These are phyloP conservation scores for Mesocentrotus franciscanus DNA, from an alignment of 53 echinoderm and acorn worm species.

Conservation along the genomic window DNA sequence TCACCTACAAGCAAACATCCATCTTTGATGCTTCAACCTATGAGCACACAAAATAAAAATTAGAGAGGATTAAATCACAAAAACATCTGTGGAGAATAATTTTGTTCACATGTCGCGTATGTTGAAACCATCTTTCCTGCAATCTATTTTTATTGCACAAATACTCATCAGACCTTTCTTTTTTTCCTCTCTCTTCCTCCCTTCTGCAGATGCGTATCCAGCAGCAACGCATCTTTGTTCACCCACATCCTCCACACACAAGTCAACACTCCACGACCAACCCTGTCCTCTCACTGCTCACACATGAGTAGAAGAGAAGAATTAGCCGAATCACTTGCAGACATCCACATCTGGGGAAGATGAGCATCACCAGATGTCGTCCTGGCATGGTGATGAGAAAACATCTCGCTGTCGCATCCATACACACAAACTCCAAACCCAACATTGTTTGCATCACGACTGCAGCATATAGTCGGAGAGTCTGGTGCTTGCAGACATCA, in stretches of 20 bases:
- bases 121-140: not conserved
- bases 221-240: not conserved
- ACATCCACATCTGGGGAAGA: conserved; percentile 33
- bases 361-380: conserved; percentile 22
- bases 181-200: not conserved
- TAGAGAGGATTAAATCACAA: not conserved
- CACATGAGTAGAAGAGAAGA: not conserved
- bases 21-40: not conserved
- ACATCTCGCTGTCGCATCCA: conserved; percentile 12
- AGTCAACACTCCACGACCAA: not conserved
- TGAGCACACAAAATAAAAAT: not conserved
- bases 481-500: conserved; percentile 5
- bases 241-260: not conserved
- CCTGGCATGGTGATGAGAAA: not conserved
- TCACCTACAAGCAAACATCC: not conserved
- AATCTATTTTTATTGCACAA: conserved; percentile 18
- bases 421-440: conserved; percentile 20
- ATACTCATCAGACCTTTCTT: not conserved
- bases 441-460: conserved; percentile 20
- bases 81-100: not conserved
- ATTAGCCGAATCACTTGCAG: conserved; percentile 8
- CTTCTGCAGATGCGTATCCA: conserved; percentile 37
- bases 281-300: not conserved
- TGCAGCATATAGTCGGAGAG: not conserved
- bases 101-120: not conserved